Percentiles rank a stretch among this genome's conserved stretches.
These are phyloP conservation scores for Nymphicus hollandicus DNA, from an alignment of 2,113 vertebrate genomes.

Conservation along the genomic window DNA sequence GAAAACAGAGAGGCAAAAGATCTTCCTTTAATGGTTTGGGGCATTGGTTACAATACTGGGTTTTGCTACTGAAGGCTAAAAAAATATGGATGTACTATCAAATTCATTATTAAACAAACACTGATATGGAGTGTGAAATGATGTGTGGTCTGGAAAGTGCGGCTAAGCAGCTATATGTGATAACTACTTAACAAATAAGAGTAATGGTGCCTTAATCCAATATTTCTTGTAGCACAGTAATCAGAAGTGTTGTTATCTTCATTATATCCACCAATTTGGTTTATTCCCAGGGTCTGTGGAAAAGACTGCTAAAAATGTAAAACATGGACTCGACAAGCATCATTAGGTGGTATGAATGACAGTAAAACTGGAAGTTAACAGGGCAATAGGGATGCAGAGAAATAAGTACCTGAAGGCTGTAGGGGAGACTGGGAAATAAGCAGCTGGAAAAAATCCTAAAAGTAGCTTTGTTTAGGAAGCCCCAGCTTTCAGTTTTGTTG, in stretches of 20 bases:
- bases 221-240: not conserved
- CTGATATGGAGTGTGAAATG: not conserved
- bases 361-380: not conserved
- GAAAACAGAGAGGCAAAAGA: not conserved
- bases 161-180: not conserved
- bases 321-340: not conserved
- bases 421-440: not conserved
- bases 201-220: not conserved
- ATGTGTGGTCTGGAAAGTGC: not conserved
- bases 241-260: not conserved
- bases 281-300: not conserved
- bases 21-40: not conserved
- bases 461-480: not conserved
- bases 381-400: not conserved
- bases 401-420: not conserved
- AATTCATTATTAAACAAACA: not conserved
- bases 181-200: not conserved
- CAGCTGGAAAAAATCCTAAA: not conserved
- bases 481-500: not conserved
- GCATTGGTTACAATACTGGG: accelerated
- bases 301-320: not conserved
- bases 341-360: not conserved
- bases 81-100: not conserved
- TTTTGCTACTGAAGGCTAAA: not conserved
- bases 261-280: not conserved